Base-by-base conservation (phyloP, 1,140 invertebrate genomes). In the Geopemphigus sp. region DNA sequence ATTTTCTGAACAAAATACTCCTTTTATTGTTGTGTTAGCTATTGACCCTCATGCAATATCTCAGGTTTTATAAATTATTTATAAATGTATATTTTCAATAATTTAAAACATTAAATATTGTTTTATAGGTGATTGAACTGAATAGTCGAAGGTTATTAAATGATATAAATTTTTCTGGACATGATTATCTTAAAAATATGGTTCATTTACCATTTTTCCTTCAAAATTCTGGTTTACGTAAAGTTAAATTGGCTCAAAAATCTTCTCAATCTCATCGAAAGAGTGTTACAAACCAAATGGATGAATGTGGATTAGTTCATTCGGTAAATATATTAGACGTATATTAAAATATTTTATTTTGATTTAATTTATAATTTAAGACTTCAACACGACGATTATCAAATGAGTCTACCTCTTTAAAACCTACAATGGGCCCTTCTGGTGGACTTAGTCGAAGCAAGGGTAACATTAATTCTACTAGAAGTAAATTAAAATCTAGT, bases 141-240 rank as follows among this genome's bases (percentile, higher is more conserved):
- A 97, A 97, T 85, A 94, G 95, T 82, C 88, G 93, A 56, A 88
- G 92, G 56, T 88, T 95, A 8, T 93, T 96, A 81, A 92, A 90
- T 17, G 94, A 96, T 84, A 95, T 93, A 39, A 95, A 95, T 87
- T 96, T 97, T 82, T 90, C 95, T 83, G 91, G 95, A 1, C 94
- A 96, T 87, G 96, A 97, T 86, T 98, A 98, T 84, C 86, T 99
- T 50, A 90, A 95, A 39, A 99, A 99, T 85, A 92, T 99, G 88
- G 95, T 99, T 2, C 97, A 98, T 85, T 87, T 99, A 81, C 98
- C 97, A 0, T 98, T 99, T 86, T 99, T 96, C 86, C 88, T 99
- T 19, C 97, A 99, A 88, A 98, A 98, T 86, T 96, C 96, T 22
- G 96, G 95, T 11, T 85, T 98, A 64, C 88, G 95, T 0, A 92